Conservation (phyloP, 2,797 vertebrate species). For the Aldrovandia affinis region DNA sequence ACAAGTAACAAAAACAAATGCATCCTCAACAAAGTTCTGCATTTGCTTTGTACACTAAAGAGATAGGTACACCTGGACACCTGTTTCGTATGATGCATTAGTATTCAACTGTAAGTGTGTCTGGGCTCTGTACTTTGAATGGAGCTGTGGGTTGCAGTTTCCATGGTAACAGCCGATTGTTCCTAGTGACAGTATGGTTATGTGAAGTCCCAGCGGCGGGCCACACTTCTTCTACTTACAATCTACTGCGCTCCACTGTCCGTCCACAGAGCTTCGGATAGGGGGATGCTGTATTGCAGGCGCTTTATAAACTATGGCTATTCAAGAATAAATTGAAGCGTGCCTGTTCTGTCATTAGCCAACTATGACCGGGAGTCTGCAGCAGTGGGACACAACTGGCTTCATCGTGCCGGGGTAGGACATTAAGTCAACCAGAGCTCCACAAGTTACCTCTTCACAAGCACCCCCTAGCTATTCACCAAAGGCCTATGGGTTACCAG, state of each 20-base stretch:
- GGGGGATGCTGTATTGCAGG: neutral
- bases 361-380: neutral
- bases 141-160: conserved; percentile 4
- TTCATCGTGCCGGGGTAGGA: neutral
- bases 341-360: neutral
- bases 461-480: too few relatives aligned
- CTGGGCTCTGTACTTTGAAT: conserved; percentile 3
- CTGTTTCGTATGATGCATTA: neutral
- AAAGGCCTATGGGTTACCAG: neutral
- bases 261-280: neutral
- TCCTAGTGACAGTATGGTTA: neutral
- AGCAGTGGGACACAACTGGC: neutral
- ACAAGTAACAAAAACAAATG: neutral
- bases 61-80: neutral
- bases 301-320: neutral
- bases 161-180: conserved; percentile 12
- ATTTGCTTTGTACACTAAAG: neutral
- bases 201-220: neutral
- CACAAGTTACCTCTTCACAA: neutral
- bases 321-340: neutral
- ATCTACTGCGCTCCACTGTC: neutral
- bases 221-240: neutral
- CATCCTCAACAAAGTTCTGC: neutral
- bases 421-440: neutral
- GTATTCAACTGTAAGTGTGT: conserved; percentile 14